phyloP scores from a whole-genome alignment of 2,888 invertebrate genomes.

The Lepidochrysops patricia region DNA sequence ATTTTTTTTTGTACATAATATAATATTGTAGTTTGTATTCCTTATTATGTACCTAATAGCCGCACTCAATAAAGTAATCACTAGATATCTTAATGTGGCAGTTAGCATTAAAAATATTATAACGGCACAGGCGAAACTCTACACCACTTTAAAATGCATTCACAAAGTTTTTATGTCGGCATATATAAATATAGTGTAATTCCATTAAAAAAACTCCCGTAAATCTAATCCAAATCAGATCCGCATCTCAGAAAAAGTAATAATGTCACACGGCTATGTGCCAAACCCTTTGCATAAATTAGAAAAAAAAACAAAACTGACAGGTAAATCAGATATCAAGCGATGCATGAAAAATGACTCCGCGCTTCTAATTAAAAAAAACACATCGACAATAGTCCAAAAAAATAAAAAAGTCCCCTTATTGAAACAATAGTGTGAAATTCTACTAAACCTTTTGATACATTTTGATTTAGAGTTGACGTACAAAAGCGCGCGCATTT shows the following conservation, averaged over 20 bases:
- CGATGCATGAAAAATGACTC: conserved; percentile 75
- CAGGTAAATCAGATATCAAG: conserved; percentile 69
- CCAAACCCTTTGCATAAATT: conserved; percentile 28
- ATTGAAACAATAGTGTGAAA: conserved; percentile 62
- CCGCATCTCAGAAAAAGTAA: conserved; percentile 8
- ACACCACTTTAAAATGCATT: not conserved
- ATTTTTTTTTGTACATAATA: no score
- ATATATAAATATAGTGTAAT: not conserved
- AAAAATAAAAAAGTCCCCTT: conserved; percentile 54
- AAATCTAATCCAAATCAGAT: conserved; percentile 9
- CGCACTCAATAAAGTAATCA: no score
- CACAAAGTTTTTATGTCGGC: not conserved
- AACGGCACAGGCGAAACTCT: not conserved
- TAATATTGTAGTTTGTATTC: no score
- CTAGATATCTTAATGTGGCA: no score
- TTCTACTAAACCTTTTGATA: conserved; percentile 60
- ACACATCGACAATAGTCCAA: conserved; percentile 54
- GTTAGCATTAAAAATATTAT: not conserved
- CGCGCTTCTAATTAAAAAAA: conserved; percentile 63
- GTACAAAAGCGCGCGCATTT: conserved; percentile 40
- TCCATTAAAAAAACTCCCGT: not conserved
- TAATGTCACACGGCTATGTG: conserved; percentile 18
- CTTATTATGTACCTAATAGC: no score
- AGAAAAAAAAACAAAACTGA: conserved; percentile 39
- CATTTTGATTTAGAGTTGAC: conserved; percentile 58